Conservation (phyloP, 2,888 invertebrate species). For the Polydrusus cervinus region DNA sequence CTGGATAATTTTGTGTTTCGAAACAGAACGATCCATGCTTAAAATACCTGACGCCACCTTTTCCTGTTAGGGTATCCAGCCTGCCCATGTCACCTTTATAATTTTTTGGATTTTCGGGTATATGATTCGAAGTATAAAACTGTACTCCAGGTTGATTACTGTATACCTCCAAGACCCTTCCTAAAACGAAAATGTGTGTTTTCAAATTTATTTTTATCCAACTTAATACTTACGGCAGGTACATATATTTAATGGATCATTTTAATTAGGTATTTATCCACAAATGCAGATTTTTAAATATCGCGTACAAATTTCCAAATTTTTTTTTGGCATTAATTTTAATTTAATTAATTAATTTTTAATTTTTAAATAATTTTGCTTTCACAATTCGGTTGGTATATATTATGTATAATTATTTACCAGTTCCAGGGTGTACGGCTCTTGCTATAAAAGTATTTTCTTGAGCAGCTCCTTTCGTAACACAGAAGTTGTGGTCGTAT, state of each 20-base stretch:
- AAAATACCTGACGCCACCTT: slow-evolving; percentile 61
- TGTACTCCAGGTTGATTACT: slow-evolving; percentile 94
- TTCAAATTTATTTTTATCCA: background rate
- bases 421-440: slow-evolving; percentile 79
- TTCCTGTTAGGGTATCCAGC: slow-evolving; percentile 56
- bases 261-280: too few relatives aligned
- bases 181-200: slow-evolving; percentile 27
- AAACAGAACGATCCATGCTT: slow-evolving; percentile 84
- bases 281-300: too few relatives aligned
- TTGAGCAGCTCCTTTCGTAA: slow-evolving; percentile 77
- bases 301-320: too few relatives aligned
- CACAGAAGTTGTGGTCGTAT: slow-evolving; percentile 88
- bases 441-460: slow-evolving; percentile 78
- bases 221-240: too few relatives aligned
- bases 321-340: background rate
- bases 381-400: too few relatives aligned
- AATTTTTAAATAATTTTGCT: too few relatives aligned
- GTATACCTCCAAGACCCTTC: slow-evolving; percentile 80
- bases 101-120: slow-evolving; percentile 75
- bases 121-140: slow-evolving; percentile 87
- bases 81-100: slow-evolving; percentile 58
- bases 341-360: too few relatives aligned
- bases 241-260: too few relatives aligned
- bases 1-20: slow-evolving; percentile 95
- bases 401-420: slow-evolving; percentile 71